A percentile compares a stretch with the other conserved stretches of the same genome.
Evolutionary conservation across 2,797 vertebrate genomes (phyloP).

Genomic region (Miichthys miiuy): DNA sequence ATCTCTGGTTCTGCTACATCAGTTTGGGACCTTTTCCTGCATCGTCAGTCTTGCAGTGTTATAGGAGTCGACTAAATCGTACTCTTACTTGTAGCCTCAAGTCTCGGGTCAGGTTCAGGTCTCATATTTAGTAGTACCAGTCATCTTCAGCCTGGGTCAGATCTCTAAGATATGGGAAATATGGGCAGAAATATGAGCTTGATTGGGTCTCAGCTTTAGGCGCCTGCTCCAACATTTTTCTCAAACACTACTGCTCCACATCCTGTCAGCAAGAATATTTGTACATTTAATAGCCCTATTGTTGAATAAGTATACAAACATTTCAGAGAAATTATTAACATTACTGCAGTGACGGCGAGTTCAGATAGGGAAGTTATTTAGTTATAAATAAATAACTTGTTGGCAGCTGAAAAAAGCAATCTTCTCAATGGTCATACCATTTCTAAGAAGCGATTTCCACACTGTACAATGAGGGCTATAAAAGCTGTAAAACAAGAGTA

Average conservation of each 20-base stretch:
- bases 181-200: neutral
- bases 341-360: neutral
- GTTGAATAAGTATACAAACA: neutral
- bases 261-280: neutral
- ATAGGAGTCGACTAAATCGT: neutral
- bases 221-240: neutral
- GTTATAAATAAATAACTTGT: neutral
- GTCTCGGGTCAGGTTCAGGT: neutral
- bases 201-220: neutral
- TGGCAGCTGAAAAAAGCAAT: neutral
- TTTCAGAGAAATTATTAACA: constrained; percentile 1
- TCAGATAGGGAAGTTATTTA: neutral
- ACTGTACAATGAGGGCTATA: neutral
- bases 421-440: neutral
- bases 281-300: neutral
- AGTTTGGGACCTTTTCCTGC: neutral
- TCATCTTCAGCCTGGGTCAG: neutral
- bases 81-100: too few relatives aligned
- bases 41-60: neutral
- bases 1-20: neutral
- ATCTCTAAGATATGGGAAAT: neutral
- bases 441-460: neutral
- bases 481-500: constrained; percentile 7
- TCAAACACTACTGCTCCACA: neutral
- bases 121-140: neutral